A percentile compares a stretch with the other conserved stretches of the same genome.
Evolutionary conservation across 2,113 vertebrate species (phyloP).

Genomic region (Taurulus bubalis): DNA sequence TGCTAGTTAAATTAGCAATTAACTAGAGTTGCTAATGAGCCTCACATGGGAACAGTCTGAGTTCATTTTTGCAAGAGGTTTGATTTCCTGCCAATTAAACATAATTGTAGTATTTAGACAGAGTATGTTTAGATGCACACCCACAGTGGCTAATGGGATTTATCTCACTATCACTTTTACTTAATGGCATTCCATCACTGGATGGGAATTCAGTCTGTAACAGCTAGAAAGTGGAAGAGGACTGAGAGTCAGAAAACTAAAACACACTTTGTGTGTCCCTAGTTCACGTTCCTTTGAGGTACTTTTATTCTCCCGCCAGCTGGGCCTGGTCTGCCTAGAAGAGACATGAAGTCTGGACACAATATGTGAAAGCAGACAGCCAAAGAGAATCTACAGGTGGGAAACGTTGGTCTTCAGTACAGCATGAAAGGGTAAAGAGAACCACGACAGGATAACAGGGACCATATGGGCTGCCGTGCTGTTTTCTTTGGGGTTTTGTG

Average conservation of each 20-base stretch:
- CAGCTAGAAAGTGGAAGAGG: constrained; percentile 7
- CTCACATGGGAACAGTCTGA: constrained; percentile 43
- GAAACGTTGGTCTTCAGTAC: constrained; percentile 67
- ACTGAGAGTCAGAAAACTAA: background rate
- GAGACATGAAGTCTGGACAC: constrained; percentile 67
- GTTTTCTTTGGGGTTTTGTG: constrained; percentile 13
- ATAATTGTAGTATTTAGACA: constrained; percentile 64
- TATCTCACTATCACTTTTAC: constrained; percentile 37
- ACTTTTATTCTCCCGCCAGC: constrained; percentile 47
- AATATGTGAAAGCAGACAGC: constrained; percentile 66
- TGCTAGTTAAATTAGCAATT: constrained; percentile 45
- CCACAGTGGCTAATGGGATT: constrained; percentile 39
- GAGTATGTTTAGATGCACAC: constrained; percentile 45
- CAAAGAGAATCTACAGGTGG: constrained; percentile 77
- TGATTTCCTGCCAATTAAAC: constrained; percentile 66
- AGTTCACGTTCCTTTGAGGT: constrained; percentile 16
- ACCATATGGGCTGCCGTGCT: constrained; percentile 75
- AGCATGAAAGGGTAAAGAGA: constrained; percentile 42
- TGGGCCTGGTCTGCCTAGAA: constrained; percentile 33
- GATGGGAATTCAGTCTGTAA: constrained; percentile 42
- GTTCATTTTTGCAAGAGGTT: constrained; percentile 55
- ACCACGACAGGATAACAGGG: constrained; percentile 71
- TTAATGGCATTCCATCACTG: constrained; percentile 48
- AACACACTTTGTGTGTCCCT: background rate
- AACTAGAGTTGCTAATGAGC: constrained; percentile 39